phyloP scores from a whole-genome alignment of 2,888 invertebrate genomes.

The Nymphalis c-album region DNA sequence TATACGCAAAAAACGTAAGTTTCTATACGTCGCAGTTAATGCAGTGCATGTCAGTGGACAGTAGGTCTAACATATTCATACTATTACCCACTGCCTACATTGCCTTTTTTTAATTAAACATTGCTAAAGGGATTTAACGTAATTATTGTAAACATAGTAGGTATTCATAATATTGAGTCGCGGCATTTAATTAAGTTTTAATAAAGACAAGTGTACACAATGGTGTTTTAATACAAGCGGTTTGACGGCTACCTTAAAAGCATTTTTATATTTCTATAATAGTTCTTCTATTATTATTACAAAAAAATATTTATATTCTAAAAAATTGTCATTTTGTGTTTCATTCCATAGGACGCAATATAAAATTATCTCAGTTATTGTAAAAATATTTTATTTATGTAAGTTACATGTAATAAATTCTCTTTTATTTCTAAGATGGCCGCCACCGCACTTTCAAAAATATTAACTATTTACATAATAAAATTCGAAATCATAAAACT shows the following conservation, averaged over 20 bases:
- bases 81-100: constrained; percentile 11
- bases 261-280: background rate
- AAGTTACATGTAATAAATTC: constrained; percentile 3
- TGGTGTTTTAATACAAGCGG: constrained; percentile 20
- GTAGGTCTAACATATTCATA: constrained; percentile 23
- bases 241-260: constrained; percentile 15
- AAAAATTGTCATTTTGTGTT: constrained; percentile 27
- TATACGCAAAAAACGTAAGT: background rate
- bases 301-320: constrained; percentile 2
- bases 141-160: background rate
- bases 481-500: constrained; percentile 49
- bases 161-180: background rate
- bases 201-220: constrained; percentile 16
- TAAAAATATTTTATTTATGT: background rate
- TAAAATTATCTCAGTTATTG: constrained; percentile 8
- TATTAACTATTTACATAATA: constrained; percentile 59
- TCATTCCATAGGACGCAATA: constrained; percentile 3
- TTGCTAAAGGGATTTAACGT: background rate
- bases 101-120: background rate
- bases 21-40: background rate
- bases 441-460: constrained; percentile 41
- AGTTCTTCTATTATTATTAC: no score
- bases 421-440: constrained; percentile 25
- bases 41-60: constrained; percentile 7
- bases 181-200: background rate